A percentile compares a stretch with the other conserved stretches of the same genome.
These are phyloP conservation scores for Suricata suricatta DNA, from an alignment of 2,113 vertebrate species.

Conservation along the genomic window DNA sequence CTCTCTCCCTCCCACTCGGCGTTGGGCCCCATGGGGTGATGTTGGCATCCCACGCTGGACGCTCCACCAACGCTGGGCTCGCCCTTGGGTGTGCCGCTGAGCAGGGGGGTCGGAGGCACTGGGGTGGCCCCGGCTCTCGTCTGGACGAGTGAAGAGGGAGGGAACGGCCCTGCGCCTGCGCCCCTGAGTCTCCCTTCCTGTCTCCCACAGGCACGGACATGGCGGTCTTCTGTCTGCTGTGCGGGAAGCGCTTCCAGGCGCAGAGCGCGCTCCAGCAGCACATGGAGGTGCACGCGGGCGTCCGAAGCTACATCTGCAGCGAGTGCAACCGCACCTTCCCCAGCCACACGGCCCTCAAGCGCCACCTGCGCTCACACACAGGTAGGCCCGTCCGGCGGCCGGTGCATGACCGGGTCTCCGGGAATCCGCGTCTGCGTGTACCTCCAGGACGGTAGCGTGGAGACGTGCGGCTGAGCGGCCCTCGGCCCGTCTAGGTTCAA, in stretches of 20 bases:
- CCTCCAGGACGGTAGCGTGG: fast-evolving
- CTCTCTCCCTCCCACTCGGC: neutral
- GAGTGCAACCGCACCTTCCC: conserved; percentile 99
- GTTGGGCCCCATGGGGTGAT: neutral
- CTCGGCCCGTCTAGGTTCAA: neutral
- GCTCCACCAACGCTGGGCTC: neutral
- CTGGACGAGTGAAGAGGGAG: no score
- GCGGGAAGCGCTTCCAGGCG: conserved; percentile 97
- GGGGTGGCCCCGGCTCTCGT: neutral
- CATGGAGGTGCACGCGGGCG: conserved; percentile 99
- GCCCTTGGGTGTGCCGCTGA: neutral
- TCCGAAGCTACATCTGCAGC: conserved; percentile 98
- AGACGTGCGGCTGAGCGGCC: neutral
- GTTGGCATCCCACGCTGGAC: fast-evolving
- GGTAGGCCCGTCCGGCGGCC: conserved; percentile 81
- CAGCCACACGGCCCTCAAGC: conserved; percentile 98
- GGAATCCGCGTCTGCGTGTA: neutral
- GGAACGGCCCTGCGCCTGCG: fast-evolving
- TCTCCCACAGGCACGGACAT: conserved; percentile 92
- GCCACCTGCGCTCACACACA: conserved; percentile 98
- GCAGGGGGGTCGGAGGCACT: fast-evolving
- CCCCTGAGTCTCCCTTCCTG: neutral
- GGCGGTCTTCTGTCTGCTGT: conserved; percentile 99
- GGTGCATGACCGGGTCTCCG: fast-evolving
- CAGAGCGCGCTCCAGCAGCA: conserved; percentile 98